Evolutionary conservation across 2,113 vertebrate genomes (phyloP), one percentile per base, ranked within the genome.

Genomic region (Pelecanoides urinatrix): DNA sequence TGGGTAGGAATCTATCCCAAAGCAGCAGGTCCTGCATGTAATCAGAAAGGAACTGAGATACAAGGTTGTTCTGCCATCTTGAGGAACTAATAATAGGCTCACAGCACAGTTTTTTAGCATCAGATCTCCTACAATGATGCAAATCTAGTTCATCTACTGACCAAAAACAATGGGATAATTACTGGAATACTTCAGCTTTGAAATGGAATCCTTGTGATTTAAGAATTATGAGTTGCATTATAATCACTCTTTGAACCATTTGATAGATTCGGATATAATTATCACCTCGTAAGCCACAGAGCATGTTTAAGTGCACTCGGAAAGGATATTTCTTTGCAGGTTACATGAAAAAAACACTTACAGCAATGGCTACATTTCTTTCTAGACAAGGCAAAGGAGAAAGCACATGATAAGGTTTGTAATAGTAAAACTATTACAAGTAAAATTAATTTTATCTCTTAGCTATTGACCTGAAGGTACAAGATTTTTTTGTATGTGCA

Each of bases 141-240:
- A 85, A 90, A 79, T 76, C 72, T 67, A 80, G 49, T 83, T 85
- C 61, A 84, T 74, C 61, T 88, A 61, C 38, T 91, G 79, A 80
- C 67, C 76, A 80, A 71, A 89, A 96, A 94, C 84, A 95, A 78
- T 68, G 18, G 68, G 47, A 52, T 92, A 96, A 95, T 92, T 83
- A 91, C 95, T 70, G 45, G 80, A 89, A 81, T 93, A 25, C 30
- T 78, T 93, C 68, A 92, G 22, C 92, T 96, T 96, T 84, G 80
- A 81, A 95, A 91, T 26, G 20, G 42, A 90, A 67, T 93, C 72
- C 74, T 88, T 38, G 65, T 95, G 50, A 91, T 93, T 44, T 88
- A 88, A 88, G 85, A 92, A 90, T 83, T 94, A 29, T 34, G 63
- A 78, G 16, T 45, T 93, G 58, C 30, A 75, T 86, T 66, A 30